Evolutionary conservation across 2,797 vertebrate species (phyloP), one percentile per base, ranked within the genome.

Genomic region (Schizothorax lantsangensis): DNA sequence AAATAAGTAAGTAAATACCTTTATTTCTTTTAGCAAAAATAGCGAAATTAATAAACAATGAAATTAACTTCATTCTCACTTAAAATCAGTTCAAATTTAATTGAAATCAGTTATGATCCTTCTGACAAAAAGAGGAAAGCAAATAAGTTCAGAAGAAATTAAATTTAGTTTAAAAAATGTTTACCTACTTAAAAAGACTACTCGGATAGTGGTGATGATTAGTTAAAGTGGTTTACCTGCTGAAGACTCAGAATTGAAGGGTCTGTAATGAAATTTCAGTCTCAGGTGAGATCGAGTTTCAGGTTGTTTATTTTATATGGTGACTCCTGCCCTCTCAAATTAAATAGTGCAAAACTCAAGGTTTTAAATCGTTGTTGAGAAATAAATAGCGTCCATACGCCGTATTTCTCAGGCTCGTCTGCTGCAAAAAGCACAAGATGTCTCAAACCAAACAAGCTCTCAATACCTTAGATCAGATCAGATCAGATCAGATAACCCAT

Each of bases 401-500:
- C 4, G 33, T 5, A 30, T 47, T 26, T 84, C 62, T 64, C 45
- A 19, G 23, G 40, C 2, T n/a, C 30, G 1, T 9, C 40, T 59
- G 52, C 52, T 5, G 64, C 15, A 47, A n/a, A 23, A 66, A 8
- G 38, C 33, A 64, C 68, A 40, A 21, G 62, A 52, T 11, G 23
- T 30, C 81, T 69, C 4, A 68, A 33, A 78, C 49, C 38, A 62
- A 40, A 77, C 15, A 83, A 36, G 59, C 26, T 59, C 21, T 47
- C 57, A 33, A 59, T 64, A 26, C 17, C 47, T 36, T 19, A 38
- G 59, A 78, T 84, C 15, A 62, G 81, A 87, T 79, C 59, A 64
- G 82, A n/a, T n/a, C n/a, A n/a, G n/a, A 90, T 93, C 89, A 45
- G 88, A 93, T 90, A 81, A 79, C 87, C 79, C 71, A 87, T 84